A percentile compares a stretch with the other conserved stretches of the same genome.
phyloP scores from a whole-genome alignment of 2,113 vertebrate genomes.

The Zosterops pallidus region DNA sequence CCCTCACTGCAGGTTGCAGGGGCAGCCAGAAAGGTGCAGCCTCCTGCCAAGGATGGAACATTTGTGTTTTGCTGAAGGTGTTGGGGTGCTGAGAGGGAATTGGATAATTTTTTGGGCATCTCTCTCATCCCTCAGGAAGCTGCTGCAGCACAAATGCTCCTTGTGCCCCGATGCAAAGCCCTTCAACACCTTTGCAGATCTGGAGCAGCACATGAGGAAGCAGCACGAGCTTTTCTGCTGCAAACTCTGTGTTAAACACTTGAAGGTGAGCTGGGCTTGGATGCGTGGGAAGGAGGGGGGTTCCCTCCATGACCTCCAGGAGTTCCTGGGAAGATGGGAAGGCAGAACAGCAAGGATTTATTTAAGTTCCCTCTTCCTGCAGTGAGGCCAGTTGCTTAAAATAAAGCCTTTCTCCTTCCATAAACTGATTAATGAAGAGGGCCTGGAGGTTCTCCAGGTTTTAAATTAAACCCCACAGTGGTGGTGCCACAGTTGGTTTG shows the following conservation, averaged over 20 bases:
- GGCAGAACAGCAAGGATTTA: background rate
- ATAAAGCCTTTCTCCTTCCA: background rate
- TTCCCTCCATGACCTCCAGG: background rate
- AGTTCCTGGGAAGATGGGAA: background rate
- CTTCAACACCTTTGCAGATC: slow-evolving; percentile 88
- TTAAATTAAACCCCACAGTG: background rate
- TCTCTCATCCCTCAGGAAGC: slow-evolving; percentile 76
- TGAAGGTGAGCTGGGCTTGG: slow-evolving; percentile 81
- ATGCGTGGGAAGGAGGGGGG: background rate
- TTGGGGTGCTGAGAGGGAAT: background rate
- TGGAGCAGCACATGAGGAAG: slow-evolving; percentile 97
- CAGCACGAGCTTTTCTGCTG: slow-evolving; percentile 96
- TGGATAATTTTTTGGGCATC: background rate
- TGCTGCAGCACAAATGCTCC: slow-evolving; percentile 87
- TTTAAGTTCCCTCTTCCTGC: background rate
- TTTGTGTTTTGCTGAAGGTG: background rate
- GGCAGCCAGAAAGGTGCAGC: background rate
- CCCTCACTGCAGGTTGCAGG: background rate
- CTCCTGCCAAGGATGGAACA: background rate
- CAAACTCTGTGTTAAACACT: slow-evolving; percentile 91
- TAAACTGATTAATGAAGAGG: background rate
- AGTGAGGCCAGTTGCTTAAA: background rate
- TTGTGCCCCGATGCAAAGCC: slow-evolving; percentile 83
- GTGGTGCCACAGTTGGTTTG: background rate
- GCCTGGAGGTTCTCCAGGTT: background rate